Base-by-base conservation (phyloP, 2,888 invertebrate species). In the Sepioteuthis lessoniana region DNA sequence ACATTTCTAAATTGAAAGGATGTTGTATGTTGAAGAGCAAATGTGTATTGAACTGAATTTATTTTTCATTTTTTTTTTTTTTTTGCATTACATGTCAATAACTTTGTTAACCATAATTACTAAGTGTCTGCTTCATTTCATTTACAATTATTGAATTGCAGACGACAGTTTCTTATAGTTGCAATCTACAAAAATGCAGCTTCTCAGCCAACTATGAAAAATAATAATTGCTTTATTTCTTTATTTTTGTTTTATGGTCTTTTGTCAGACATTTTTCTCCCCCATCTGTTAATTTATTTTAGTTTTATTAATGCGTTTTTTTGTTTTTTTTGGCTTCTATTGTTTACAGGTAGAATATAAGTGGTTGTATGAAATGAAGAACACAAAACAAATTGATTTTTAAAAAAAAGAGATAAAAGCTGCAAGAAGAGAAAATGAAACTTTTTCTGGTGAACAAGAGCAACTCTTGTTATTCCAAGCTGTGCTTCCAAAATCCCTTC, bases 81-180 rank as follows among this genome's bases (percentile, higher is more conserved):
- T n/a, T 76, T 76, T 76, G n/a, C 76, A n/a, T 76, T 76, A 76
- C n/a, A 76, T 76, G 76, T 76, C 76, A n/a, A 76, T 76, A 76
- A 76, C n/a, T 76, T 76, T 76, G n/a, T 76, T 76, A n/a, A 76
- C 13, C 13, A n/a, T 60, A 60, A 60, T 60, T 60, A 60, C 31
- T 4, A 31, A 76, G 76, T 76, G 76, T 35, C 76, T 76, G 76
- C 76, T 76, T 76, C 76, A 76, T 76, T 76, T 76, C 76, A 76
- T 76, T 76, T 4, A 28, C 76, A 76, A 76, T 76, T 76, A 76
- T 76, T 76, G 76, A 76, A 76, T 76, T 76, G 76, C 76, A 76
- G 76, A 35, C 76, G 76, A 35, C 76, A 76, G n/a, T 76, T 76
- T 76, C 35, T 76, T 76, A 76, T 76, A 76, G 76, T 76, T 10